Evolutionary conservation across 2,888 invertebrate genomes (phyloP).

Genomic region (Acanthosepion esculentum): DNA sequence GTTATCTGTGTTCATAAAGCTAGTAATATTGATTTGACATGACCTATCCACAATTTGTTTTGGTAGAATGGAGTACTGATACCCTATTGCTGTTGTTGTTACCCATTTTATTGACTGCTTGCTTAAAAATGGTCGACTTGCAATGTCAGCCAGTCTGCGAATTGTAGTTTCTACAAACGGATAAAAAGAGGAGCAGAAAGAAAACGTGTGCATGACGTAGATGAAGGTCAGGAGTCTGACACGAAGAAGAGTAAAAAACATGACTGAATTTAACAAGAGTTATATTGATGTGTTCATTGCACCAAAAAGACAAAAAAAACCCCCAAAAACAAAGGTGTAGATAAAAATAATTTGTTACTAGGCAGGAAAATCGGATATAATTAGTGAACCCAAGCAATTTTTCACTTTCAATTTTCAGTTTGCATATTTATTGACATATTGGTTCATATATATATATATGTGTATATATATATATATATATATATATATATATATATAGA

Average conservation of each 20-base stretch:
- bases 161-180: neutral
- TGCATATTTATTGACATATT: too few relatives aligned
- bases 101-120: neutral
- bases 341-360: neutral
- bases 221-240: neutral
- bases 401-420: too few relatives aligned
- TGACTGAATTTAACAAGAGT: neutral
- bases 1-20: neutral
- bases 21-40: neutral
- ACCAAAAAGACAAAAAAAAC: neutral
- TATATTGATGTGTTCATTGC: neutral
- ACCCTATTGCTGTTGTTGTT: neutral
- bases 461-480: too few relatives aligned
- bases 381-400: too few relatives aligned
- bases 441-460: too few relatives aligned
- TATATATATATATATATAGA: too few relatives aligned
- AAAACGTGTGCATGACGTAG: neutral
- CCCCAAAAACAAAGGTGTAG: neutral
- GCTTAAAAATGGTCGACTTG: neutral
- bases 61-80: neutral
- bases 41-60: slow-evolving; percentile 6
- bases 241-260: neutral
- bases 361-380: too few relatives aligned
- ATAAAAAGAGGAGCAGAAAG: neutral
- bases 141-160: neutral